phyloP scores from a whole-genome alignment of 2,797 vertebrate genomes.

The Sebastes kiyomatsui region DNA sequence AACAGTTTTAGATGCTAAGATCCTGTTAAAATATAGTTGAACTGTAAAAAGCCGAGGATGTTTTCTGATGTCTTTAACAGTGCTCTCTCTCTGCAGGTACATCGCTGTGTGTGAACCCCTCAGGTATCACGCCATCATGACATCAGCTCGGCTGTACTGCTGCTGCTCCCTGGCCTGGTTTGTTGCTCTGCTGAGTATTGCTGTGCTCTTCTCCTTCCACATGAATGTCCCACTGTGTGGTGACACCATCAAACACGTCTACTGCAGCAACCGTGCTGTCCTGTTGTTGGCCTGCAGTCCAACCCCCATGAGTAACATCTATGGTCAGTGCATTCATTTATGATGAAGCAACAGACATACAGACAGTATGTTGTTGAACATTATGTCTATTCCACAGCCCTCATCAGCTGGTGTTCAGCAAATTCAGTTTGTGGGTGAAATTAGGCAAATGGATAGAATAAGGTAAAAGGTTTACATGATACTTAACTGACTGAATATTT shows the following conservation, averaged over 20 bases:
- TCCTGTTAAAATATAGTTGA: too few species aligned
- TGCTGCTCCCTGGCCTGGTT: too few species aligned
- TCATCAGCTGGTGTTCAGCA: not conserved
- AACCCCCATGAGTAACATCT: conserved; percentile 49
- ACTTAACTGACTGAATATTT: not conserved
- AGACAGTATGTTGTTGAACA: not conserved
- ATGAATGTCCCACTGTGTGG: too few species aligned
- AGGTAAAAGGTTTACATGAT: not conserved
- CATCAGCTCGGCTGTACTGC: too few species aligned
- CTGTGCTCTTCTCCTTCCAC: too few species aligned
- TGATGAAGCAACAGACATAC: not conserved
- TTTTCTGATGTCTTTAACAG: too few species aligned
- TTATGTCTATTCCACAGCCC: not conserved
- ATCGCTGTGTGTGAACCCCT: too few species aligned
- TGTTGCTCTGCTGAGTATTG: too few species aligned
- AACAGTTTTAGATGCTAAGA: not conserved
- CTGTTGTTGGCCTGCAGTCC: conserved; percentile 56
- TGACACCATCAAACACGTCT: too few species aligned
- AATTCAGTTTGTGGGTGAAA: not conserved
- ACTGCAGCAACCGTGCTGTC: conserved; percentile 64
- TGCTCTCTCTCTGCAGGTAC: too few species aligned
- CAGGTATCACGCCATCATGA: too few species aligned
- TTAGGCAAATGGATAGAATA: not conserved
- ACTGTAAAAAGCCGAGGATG: too few species aligned
- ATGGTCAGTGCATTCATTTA: conserved; percentile 36